Conservation (phyloP, 2,113 vertebrate species). For the Cyprinodon variegatus region DNA sequence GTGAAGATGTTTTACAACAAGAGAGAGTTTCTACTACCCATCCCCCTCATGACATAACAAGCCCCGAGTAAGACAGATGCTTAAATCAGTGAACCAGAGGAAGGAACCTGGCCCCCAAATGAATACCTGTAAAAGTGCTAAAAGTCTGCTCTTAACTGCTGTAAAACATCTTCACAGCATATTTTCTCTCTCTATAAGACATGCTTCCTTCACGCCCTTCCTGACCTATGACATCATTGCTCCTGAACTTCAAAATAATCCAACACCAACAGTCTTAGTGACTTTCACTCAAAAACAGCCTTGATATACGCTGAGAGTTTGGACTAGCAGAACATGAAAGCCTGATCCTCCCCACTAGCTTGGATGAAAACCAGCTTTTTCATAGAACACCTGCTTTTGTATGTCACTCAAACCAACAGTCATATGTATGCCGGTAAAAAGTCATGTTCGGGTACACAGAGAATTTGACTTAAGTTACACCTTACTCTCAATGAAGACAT, state of each 20-base stretch:
- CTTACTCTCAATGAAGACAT: background rate
- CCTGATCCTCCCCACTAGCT: background rate
- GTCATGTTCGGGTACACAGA: background rate
- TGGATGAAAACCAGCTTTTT: background rate
- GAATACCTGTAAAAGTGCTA: background rate
- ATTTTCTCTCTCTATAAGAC: background rate
- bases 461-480: background rate
- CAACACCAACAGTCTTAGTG: background rate
- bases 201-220: background rate
- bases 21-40: too few relatives aligned
- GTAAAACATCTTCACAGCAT: background rate
- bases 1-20: too few relatives aligned
- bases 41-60: background rate
- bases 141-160: background rate
- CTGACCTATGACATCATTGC: background rate
- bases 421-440: background rate
- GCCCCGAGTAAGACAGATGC: background rate
- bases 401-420: background rate
- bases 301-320: background rate
- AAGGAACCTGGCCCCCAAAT: background rate
- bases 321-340: background rate
- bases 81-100: background rate
- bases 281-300: background rate
- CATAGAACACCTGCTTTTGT: background rate
- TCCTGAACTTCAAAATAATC: background rate